Evolutionary conservation across 1,140 invertebrate genomes (phyloP).

Genomic region (Bombus superbus): DNA sequence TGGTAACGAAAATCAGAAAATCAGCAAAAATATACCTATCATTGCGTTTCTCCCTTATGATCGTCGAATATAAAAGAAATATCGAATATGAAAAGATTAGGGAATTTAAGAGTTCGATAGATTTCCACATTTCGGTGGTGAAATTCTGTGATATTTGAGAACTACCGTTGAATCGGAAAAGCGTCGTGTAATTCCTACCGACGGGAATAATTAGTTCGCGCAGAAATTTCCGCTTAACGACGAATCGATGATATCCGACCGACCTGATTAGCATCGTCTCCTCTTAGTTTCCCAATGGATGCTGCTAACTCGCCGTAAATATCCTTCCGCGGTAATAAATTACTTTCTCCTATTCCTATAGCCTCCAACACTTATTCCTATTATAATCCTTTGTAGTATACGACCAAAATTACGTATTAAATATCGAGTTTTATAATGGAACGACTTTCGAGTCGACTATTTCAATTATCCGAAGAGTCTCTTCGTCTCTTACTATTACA

Average conservation of each 20-base stretch:
- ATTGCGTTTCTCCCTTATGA: background rate
- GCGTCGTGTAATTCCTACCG: conserved; percentile 54
- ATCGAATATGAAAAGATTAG: background rate
- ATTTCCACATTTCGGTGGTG: background rate
- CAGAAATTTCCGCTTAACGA: conserved; percentile 63
- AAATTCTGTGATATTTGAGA: conserved; percentile 40
- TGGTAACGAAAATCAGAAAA: background rate
- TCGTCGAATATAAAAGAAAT: background rate
- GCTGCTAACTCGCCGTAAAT: background rate
- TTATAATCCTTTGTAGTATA: background rate
- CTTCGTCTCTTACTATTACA: background rate
- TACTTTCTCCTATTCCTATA: background rate
- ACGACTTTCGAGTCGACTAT: background rate
- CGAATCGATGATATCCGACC: conserved; percentile 61
- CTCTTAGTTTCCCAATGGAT: background rate
- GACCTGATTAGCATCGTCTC: conserved; percentile 54
- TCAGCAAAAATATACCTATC: no score
- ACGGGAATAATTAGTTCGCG: conserved; percentile 57
- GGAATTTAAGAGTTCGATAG: background rate
- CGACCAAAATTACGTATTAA: background rate
- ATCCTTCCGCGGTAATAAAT: background rate
- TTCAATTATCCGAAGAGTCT: background rate
- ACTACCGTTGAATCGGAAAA: conserved; percentile 54
- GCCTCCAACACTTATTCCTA: background rate
- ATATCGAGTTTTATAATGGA: background rate